Percentiles rank a stretch among this genome's conserved stretches.
Conservation (phyloP, 2,797 vertebrate species). For the Callimico goeldii region DNA sequence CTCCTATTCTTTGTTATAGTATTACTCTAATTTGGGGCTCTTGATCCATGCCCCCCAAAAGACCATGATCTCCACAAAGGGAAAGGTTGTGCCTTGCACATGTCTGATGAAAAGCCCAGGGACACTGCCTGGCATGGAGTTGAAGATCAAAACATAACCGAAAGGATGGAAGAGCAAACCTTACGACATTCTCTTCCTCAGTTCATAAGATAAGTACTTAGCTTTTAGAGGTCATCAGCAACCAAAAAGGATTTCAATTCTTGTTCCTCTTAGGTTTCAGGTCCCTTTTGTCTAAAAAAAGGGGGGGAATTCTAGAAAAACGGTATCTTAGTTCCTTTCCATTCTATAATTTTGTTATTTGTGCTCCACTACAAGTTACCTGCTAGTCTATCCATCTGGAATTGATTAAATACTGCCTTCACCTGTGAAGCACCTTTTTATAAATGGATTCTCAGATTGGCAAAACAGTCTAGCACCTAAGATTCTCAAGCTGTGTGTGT, state of each 20-base stretch:
- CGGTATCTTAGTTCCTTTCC: background rate
- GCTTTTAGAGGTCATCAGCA: background rate
- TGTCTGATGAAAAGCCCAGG: constrained; percentile 3
- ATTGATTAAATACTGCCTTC: background rate
- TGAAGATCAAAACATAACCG: background rate
- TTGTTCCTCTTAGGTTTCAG: background rate
- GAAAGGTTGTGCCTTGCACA: background rate
- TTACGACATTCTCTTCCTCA: background rate
- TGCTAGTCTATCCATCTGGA: background rate
- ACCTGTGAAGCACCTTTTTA: background rate
- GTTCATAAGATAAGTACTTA: background rate
- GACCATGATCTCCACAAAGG: background rate
- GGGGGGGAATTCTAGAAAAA: background rate
- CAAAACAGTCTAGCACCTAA: background rate
- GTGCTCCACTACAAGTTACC: background rate
- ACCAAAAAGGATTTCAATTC: background rate
- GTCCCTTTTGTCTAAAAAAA: background rate
- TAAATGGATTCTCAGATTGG: background rate
- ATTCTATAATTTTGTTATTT: background rate
- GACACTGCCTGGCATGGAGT: background rate
- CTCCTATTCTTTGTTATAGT: background rate
- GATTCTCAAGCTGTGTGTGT: background rate
- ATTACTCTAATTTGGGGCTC: background rate
- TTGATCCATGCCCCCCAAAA: background rate
- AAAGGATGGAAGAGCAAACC: background rate